Evolutionary conservation across 1,140 invertebrate species (phyloP).

Genomic region (Macrostomum lignano): DNA sequence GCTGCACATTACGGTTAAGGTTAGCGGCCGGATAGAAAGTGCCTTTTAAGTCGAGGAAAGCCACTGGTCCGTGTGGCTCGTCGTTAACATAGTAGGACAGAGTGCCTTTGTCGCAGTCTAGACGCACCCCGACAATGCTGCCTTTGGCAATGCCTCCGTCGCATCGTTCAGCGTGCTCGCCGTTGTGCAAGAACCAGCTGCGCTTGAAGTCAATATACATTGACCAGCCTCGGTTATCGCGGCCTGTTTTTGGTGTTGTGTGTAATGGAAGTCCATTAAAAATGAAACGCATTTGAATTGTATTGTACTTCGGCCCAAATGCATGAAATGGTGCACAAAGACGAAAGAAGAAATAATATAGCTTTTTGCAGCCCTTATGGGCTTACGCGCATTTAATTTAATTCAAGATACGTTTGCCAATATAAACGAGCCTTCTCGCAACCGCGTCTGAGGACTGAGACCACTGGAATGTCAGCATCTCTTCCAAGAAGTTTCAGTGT

Average conservation of each 20-base stretch:
- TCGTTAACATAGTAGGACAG: constrained; percentile 79
- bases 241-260: constrained; percentile 37
- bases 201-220: constrained; percentile 88
- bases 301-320: too few relatives aligned
- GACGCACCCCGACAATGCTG: constrained; percentile 55
- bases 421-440: too few relatives aligned
- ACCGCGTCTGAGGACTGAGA: too few relatives aligned
- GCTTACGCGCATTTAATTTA: too few relatives aligned
- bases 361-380: too few relatives aligned
- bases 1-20: constrained; percentile 65
- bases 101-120: constrained; percentile 62
- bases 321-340: too few relatives aligned
- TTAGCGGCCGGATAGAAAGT: constrained; percentile 93
- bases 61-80: constrained; percentile 37
- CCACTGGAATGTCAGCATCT: too few relatives aligned
- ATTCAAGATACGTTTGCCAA: too few relatives aligned
- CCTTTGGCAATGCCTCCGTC: constrained; percentile 59
- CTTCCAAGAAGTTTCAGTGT: too few relatives aligned
- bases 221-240: constrained; percentile 85
- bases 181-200: constrained; percentile 71
- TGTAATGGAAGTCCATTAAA: too few relatives aligned
- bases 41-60: constrained; percentile 20
- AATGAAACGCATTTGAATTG: too few relatives aligned
- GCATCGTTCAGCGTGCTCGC: constrained; percentile 55
- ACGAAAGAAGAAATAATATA: too few relatives aligned